Evolutionary conservation across 2,797 vertebrate species (phyloP).

Genomic region (Mormyrus hasselquistii): DNA sequence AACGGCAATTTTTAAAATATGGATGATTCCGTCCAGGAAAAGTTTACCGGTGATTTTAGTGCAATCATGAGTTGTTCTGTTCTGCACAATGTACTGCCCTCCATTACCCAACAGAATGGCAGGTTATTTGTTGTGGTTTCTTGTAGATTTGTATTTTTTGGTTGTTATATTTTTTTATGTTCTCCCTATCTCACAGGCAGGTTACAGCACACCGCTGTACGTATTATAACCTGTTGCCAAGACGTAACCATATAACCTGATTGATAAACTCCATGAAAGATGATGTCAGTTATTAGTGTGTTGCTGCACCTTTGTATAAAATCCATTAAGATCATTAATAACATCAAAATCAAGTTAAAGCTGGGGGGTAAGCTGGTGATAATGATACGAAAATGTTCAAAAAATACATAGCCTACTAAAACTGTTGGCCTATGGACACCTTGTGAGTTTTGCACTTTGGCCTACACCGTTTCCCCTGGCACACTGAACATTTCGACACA

Average conservation of each 20-base stretch:
- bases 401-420: background rate
- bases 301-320: background rate
- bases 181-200: background rate
- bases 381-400: background rate
- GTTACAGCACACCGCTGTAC: background rate
- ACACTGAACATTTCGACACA: background rate
- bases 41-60: background rate
- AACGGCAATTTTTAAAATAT: background rate
- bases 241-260: background rate
- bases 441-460: background rate
- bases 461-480: background rate
- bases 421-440: background rate
- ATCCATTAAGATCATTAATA: background rate
- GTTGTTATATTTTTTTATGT: background rate
- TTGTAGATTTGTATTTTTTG: background rate
- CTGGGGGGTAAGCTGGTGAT: background rate
- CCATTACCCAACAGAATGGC: background rate
- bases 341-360: background rate
- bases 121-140: background rate
- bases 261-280: background rate
- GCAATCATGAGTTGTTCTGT: background rate
- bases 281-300: background rate
- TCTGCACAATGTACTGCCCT: background rate
- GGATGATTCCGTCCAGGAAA: background rate
- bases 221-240: slow-evolving; percentile 9